Conservation (phyloP, 2,113 vertebrate species). For the Addax nasomaculatus region DNA sequence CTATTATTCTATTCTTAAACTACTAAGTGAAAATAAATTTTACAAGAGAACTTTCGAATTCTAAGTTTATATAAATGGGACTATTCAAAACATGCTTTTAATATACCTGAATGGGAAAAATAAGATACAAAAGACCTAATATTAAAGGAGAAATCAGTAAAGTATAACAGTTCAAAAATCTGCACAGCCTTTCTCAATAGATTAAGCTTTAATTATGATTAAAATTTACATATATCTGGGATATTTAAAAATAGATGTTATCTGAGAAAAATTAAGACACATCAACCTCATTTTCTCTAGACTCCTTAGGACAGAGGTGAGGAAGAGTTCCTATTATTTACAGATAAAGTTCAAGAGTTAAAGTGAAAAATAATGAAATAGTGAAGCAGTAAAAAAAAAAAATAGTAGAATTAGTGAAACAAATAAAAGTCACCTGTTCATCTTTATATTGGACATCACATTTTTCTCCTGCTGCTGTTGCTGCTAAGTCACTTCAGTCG, state of each 20-base stretch:
- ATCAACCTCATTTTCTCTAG: background rate
- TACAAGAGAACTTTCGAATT: background rate
- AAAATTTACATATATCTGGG: background rate
- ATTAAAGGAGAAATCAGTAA: background rate
- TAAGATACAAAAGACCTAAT: background rate
- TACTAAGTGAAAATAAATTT: background rate
- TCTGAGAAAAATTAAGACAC: background rate
- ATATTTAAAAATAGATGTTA: background rate
- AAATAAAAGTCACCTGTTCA: background rate
- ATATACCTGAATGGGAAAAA: background rate
- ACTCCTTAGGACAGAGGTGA: background rate
- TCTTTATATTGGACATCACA: background rate
- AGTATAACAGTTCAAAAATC: background rate
- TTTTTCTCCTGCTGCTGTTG: background rate
- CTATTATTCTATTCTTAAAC: background rate
- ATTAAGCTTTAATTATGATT: background rate
- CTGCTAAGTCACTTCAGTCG: too few relatives aligned
- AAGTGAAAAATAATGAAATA: background rate
- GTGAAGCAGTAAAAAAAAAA: background rate
- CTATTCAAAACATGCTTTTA: background rate
- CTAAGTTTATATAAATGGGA: background rate
- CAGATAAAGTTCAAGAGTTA: background rate
- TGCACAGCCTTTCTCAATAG: background rate
- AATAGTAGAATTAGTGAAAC: background rate
- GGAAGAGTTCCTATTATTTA: background rate